These are phyloP conservation scores for Eriocheir sinensis DNA, from an alignment of 1,140 invertebrate species.

Conservation along the genomic window DNA sequence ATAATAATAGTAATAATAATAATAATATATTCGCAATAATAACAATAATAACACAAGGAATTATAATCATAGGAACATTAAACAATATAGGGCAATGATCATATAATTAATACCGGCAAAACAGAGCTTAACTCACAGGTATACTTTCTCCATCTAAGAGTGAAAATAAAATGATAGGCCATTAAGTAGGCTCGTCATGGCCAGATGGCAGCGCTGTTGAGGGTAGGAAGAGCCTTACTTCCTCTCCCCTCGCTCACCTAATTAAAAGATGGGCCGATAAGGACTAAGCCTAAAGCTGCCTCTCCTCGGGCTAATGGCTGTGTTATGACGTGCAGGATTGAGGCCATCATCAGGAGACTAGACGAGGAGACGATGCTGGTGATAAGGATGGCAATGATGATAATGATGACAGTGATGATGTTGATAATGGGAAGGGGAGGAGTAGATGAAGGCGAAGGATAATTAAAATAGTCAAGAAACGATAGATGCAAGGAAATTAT, in stretches of 20 bases:
- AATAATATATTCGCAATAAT: background rate
- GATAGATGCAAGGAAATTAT: background rate
- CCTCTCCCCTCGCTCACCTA: background rate
- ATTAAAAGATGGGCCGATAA: background rate
- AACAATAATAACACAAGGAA: too few species aligned
- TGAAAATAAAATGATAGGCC: too few species aligned
- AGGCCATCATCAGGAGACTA: too few species aligned
- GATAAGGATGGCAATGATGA: background rate
- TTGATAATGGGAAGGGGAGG: background rate
- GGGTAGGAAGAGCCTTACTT: background rate
- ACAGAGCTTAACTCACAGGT: background rate
- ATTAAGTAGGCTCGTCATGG: background rate
- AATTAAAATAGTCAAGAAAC: background rate
- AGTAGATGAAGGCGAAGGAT: background rate
- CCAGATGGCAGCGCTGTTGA: too few species aligned
- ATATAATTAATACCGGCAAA: background rate
- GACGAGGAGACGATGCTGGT: background rate
- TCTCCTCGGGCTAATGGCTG: background rate
- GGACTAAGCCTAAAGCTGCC: background rate
- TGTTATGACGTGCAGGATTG: background rate
- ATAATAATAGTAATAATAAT: background rate
- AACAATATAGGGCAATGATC: too few species aligned
- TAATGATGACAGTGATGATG: background rate
- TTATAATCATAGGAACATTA: too few species aligned
- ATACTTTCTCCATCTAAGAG: background rate